Base-by-base conservation (phyloP, 1,140 invertebrate genomes). In the Drosophila mojavensis region DNA sequence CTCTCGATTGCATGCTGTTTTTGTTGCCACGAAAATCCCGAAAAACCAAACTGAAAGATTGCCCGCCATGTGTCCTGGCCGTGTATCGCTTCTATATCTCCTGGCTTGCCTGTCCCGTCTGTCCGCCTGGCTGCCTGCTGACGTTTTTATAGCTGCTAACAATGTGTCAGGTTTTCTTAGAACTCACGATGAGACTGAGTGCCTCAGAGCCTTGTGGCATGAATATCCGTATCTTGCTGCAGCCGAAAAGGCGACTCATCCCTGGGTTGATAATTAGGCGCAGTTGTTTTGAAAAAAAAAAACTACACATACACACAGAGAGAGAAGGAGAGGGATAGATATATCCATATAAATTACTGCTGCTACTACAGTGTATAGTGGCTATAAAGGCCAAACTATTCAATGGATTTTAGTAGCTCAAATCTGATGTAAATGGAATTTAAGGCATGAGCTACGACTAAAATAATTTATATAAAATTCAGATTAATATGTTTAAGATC, bases 141-240 rank as follows among this genome's bases (percentile, higher is more conserved):
- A 84, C 81, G 81, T 83, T 83, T 83, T 83, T 83, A 83, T 83
- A 77, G 81, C 81, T 80, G 81, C 81, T 84, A 83, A 83, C 81
- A 83, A 83, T 83, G 81, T 83, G 81, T 84, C 81, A 80, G 80
- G 73, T 77, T 84, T 82, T 83, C 81, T 75, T 69, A 82, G 81
- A 83, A 83, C 81, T 84, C 60, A 17, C 61, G 50, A 70, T 51
- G 69, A 65, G 70, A 28, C 51, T 48, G 9, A 2, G 20, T 36
- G 68, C 41, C 33, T 65, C 41, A 47, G 28, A 64, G 63, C 69
- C 69, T 39, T 30, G 24, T 50, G 58, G 15, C 43, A 50, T 30
- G 43, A 5, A 41, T 59, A 54, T 68, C 43, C 39, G 47, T 47
- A 41, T 36, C 26, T 41, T 33, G 2, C 6, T 43, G 20, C n/a